A percentile compares a stretch with the other conserved stretches of the same genome.
These are phyloP conservation scores for Conus canariensis DNA, from an alignment of 2,888 invertebrate species.

Conservation along the genomic window DNA sequence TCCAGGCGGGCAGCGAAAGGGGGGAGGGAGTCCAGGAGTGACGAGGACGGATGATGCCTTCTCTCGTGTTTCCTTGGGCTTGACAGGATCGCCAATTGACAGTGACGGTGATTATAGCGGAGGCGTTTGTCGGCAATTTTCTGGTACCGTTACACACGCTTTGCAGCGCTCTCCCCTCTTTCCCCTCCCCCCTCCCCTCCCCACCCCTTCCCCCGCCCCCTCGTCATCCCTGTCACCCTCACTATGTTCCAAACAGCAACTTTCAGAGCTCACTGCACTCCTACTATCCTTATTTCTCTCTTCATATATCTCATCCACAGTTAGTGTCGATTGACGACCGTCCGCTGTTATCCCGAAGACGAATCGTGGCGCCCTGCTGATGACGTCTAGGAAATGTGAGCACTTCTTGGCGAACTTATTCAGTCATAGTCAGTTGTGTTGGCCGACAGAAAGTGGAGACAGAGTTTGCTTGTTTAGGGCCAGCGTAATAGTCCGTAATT, in stretches of 20 bases:
- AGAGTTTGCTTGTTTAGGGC: neutral
- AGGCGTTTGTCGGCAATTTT: neutral
- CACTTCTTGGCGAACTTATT: too few species aligned
- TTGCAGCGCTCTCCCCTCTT: neutral
- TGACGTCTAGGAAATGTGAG: too few species aligned
- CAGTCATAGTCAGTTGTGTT: too few species aligned
- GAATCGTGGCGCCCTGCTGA: too few species aligned
- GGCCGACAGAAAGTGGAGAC: neutral
- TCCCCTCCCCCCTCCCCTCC: neutral
- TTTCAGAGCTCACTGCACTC: too few species aligned
- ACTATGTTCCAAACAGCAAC: too few species aligned
- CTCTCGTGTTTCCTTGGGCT: slow-evolving; percentile 5
- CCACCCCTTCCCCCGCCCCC: neutral
- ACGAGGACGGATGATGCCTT: slow-evolving; percentile 13
- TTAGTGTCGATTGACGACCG: too few species aligned
- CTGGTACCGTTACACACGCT: slow-evolving; percentile 30
- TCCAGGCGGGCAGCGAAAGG: neutral
- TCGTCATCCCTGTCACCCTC: neutral
- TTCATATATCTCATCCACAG: too few species aligned
- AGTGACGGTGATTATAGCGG: slow-evolving; percentile 22
- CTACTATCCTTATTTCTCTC: too few species aligned
- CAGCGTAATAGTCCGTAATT: neutral
- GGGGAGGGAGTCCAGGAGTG: neutral
- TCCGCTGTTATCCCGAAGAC: too few species aligned
- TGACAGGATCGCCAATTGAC: slow-evolving; percentile 22